Evolutionary conservation across 2,888 invertebrate species (phyloP), one percentile per base, ranked within the genome.

Genomic region (Bugulina stolonifera): DNA sequence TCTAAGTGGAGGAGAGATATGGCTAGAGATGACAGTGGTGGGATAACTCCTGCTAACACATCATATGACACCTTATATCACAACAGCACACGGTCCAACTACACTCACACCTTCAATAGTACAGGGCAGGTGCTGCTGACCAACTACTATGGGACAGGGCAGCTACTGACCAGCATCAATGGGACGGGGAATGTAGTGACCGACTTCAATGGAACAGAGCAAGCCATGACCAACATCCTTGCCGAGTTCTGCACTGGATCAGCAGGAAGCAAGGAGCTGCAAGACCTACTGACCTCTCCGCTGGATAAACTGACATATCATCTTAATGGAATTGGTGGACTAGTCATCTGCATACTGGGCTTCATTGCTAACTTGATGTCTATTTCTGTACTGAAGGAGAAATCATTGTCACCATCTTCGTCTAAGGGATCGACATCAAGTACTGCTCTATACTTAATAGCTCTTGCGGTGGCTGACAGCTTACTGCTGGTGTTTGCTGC

Each of bases 361-460:
- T 79, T 83, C 57, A 75, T 83, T 2, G 81, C 82, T 69, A 84
- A 84, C 75, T 78, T 81, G 3, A 73, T 84, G 71, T 82, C 82
- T n/a, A 77, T 82, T 69, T 75, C 82, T 43, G 82, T 84, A 32
- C 77, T 84, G 58, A 80, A 81, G 1, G 77, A 80, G 5, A 76
- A 76, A 43, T 76, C 78, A 0, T 82, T 84, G 81, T 75, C 79
- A 18, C 80, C 81, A 0, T 43, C 43, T 18, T 10, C 10, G 5
- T 43, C 43, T 10, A 43, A 43, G 64, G 27, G 22, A 32, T 32
- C 14, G 3, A 32, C 64, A 2, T 64, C 32, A 5, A 82, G 82
- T 10, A 84, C 84, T 0, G 82, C 83, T 75, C 79, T 80, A 1
- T 84, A 84, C 76, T 77, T 84, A 35, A 74, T 81, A 0, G 81